Percentiles rank a stretch among this genome's conserved stretches.
phyloP scores from a whole-genome alignment of 2,888 invertebrate genomes.

The Elysia crispata region DNA sequence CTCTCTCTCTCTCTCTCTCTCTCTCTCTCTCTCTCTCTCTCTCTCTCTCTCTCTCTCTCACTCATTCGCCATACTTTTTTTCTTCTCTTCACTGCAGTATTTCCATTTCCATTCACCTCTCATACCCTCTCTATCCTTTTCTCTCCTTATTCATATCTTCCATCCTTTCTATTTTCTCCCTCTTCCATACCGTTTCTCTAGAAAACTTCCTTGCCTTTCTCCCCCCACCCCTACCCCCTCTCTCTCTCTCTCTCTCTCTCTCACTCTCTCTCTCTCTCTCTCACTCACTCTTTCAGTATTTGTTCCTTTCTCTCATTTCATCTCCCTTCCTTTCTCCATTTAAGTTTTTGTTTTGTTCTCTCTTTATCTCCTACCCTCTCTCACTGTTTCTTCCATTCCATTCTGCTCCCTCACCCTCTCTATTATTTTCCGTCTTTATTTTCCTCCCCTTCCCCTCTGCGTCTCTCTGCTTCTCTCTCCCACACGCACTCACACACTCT shows the following conservation, averaged over 20 bases:
- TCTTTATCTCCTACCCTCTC: too few species aligned
- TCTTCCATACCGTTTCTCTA: too few species aligned
- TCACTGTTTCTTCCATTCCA: neutral
- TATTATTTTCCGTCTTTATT: too few species aligned
- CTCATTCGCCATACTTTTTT: constrained; percentile 7
- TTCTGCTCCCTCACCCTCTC: too few species aligned
- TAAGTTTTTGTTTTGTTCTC: too few species aligned
- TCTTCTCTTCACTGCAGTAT: neutral
- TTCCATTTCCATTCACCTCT: neutral
- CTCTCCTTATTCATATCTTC: neutral
- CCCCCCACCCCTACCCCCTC: neutral
- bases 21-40: constrained; percentile 16
- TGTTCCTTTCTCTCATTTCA: constrained; percentile 21
- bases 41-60: constrained; percentile 12
- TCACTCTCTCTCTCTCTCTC: constrained; percentile 3
- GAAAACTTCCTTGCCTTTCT: neutral
- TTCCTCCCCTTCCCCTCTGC: too few species aligned
- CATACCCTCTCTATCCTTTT: neutral
- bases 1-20: neutral
- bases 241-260: constrained; percentile 16
- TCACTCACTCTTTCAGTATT: constrained; percentile 30
- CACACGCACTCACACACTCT: neutral
- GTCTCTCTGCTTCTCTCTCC: constrained; percentile 13
- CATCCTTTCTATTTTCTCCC: neutral
- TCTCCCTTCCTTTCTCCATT: too few species aligned